A percentile compares a stretch with the other conserved stretches of the same genome.
Conservation (phyloP, 2,113 vertebrate species). For the Entomyzon cyanotis region DNA sequence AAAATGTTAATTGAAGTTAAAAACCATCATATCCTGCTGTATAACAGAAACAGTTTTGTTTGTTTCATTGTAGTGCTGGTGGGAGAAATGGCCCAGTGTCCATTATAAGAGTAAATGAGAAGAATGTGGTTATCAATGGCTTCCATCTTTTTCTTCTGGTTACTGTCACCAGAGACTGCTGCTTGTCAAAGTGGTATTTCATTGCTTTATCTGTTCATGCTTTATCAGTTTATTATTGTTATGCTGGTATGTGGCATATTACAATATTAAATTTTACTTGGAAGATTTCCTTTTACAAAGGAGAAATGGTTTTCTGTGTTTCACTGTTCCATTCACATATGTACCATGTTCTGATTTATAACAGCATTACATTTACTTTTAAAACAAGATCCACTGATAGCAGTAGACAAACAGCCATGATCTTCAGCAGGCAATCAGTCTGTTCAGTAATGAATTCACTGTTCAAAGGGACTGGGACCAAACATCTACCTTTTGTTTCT, state of each 20-base stretch:
- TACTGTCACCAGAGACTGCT: background rate
- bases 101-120: background rate
- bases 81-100: background rate
- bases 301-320: background rate
- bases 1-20: background rate
- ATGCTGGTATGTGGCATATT: background rate
- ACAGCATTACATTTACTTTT: background rate
- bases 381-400: background rate
- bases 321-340: background rate
- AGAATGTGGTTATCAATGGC: background rate
- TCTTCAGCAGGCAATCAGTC: background rate
- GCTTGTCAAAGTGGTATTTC: conserved; percentile 15
- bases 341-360: background rate
- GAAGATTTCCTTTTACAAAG: background rate
- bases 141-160: background rate
- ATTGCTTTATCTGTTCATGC: background rate
- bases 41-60: background rate
- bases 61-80: background rate
- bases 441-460: background rate
- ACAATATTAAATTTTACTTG: background rate
- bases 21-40: background rate
- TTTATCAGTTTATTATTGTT: conserved; percentile 44
- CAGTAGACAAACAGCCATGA: background rate
- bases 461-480: background rate
- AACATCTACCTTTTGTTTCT: background rate